Evolutionary conservation across 2,113 vertebrate genomes (phyloP), one percentile per base, ranked within the genome.

Genomic region (Tauraco erythrolophus): DNA sequence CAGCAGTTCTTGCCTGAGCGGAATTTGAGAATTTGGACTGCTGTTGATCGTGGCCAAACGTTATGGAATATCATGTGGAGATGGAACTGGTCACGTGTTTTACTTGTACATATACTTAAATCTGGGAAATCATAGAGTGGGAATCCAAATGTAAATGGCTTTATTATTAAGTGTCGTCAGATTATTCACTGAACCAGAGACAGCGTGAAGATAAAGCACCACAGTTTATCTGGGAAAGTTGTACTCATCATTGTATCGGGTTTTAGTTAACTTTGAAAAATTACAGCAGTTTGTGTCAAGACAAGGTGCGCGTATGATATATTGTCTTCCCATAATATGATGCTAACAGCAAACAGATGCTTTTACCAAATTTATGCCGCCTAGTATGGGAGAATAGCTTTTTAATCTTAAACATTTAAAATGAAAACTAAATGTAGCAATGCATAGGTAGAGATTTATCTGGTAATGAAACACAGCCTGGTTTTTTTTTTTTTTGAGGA

Each of bases 221-320:
- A 43, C 9, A 10, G 0, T 60, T 58, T 35, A 24, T 50, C 39
- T 87, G 31, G 48, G 37, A 70, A 74, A 45, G 28, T 27, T 48
- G 23, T 58, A 2, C 6, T 39, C 3, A 7, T 71, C 1, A 2
- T 33, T 84, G 8, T 48, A 10, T 43, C 19, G 13, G 1, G 8
- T 85, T 70, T 75, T n/a, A 62, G 28, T 80, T 62, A 39, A 14
- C 25, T 80, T 19, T 83, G 50, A 50, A 86, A 75, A 70, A 35
- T 53, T 57, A 14, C 11, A 45, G 30, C 16, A 57, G 21, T 83
- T 82, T 54, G 9, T 62, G 23, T 69, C 37, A 27, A 43, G 88
- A 39, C 8, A 48, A 3, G 28, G 54, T 64, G 17, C 8, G 4
- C 4, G 1, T 31, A 8, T 11, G 13, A n/a, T 68, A 8, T 10